phyloP scores from a whole-genome alignment of 1,140 invertebrate genomes.

The Physella acuta region DNA sequence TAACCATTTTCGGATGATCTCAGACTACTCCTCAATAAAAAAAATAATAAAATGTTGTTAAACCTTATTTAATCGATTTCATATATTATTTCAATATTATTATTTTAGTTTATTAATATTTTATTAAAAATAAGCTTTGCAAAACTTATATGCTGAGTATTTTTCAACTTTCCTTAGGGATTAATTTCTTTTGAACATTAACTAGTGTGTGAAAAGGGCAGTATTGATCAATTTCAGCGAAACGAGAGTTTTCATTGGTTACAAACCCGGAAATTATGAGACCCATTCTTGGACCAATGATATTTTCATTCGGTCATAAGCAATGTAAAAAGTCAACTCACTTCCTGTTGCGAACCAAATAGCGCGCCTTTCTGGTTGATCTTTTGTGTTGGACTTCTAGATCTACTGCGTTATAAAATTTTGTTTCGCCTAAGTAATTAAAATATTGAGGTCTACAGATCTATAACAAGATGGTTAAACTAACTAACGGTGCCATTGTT shows the following conservation, averaged over 20 bases:
- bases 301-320: no score
- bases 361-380: constrained; percentile 2
- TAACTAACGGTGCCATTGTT: constrained; percentile 3
- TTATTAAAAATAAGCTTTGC: no score
- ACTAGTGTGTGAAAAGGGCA: neutral
- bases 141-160: no score
- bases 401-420: neutral
- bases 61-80: no score
- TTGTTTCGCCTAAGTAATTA: neutral
- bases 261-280: constrained; percentile 19
- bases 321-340: neutral
- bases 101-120: no score
- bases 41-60: no score
- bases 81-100: no score
- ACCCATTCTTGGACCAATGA: neutral
- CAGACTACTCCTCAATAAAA: no score
- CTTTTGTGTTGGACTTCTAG: neutral
- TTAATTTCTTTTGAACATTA: neutral
- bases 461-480: constrained; percentile 1
- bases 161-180: neutral
- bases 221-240: neutral
- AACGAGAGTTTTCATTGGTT: constrained; percentile 18
- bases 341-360: neutral
- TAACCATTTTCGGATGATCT: no score
- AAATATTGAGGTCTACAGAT: neutral